Evolutionary conservation across 2,113 vertebrate genomes (phyloP), one percentile per base, ranked within the genome.

Genomic region (Pluvianellus socialis): DNA sequence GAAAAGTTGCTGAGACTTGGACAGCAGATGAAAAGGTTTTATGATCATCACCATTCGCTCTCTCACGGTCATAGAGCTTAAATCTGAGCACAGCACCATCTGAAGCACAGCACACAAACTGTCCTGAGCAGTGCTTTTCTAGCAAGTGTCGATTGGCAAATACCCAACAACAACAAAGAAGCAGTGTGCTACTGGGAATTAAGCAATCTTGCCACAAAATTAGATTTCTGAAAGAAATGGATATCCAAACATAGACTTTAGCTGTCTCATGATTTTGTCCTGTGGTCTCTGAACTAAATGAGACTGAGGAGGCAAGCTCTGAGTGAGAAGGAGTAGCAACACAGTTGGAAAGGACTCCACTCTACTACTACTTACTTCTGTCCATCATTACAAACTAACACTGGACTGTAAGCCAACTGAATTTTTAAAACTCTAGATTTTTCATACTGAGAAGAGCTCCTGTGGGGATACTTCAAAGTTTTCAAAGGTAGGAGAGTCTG

Each of bases 401-500:
- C 13, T 53, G 81, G 71, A 61, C 50, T 75, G 19, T 55, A 92
- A 90, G 77, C 24, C 55, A 44, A 72, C 75, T 65, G 77, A 65
- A 87, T 93, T 95, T 92, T 72, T 79, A 44, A 86, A 80, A 81
- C 28, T 71, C 70, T 63, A 71, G 26, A 68, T 79, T 92, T 87
- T 88, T 72, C 17, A 2, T 47, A 58, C 35, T 91, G 58, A 88
- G 63, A 77, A 91, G 72, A 86, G 40, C 42, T 92, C 92, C 94
- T 83, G 72, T 75, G 81, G 65, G 86, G 68, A 91, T 73, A 73
- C 72, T 96, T 96, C 90, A 74, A 96, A 94, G 75, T 83, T 95
- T 95, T 94, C 75, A 61, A 91, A 90, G 50, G 58, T 19, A 89
- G 65, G 53, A 77, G 53, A 73, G 40, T 80, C 44, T 80, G 40